Percentiles rank a stretch among this genome's conserved stretches.
Conservation (phyloP, 2,888 invertebrate species). For the Tromatobia lineatoria region DNA sequence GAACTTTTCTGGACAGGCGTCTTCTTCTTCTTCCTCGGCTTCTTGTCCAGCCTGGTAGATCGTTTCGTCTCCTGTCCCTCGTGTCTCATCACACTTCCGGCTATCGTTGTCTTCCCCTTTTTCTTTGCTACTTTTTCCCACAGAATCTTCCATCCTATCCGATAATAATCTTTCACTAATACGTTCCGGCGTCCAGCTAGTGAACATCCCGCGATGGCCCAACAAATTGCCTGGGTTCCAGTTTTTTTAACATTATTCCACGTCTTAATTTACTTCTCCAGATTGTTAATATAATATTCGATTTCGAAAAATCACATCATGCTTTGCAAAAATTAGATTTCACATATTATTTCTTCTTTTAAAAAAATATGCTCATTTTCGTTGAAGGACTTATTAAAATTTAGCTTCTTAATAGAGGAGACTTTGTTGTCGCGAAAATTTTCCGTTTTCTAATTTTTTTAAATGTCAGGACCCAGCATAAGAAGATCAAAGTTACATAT, state of each 20-base stretch:
- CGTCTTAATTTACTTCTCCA: slow-evolving; percentile 20
- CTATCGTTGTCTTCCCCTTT: slow-evolving; percentile 7
- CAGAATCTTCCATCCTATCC: slow-evolving; percentile 44
- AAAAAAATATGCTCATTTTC: no score
- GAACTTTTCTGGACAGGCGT: slow-evolving; percentile 59
- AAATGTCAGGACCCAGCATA: no score
- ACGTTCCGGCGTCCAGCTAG: slow-evolving; percentile 50
- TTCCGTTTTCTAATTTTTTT: no score
- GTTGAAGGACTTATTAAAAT: no score
- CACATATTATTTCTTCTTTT: no score
- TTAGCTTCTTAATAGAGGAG: no score
- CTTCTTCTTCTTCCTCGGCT: slow-evolving; percentile 45
- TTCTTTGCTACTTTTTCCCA: neutral
- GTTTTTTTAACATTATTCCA: slow-evolving; percentile 1
- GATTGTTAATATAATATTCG: slow-evolving; percentile 27
- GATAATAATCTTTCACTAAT: slow-evolving; percentile 68
- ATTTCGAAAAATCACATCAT: no score
- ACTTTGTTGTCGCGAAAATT: no score
- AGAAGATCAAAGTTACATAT: no score
- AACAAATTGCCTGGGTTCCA: slow-evolving; percentile 17
- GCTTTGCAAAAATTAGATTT: no score
- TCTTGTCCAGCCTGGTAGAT: neutral
- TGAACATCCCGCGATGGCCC: slow-evolving; percentile 18
- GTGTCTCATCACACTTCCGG: slow-evolving; percentile 37
- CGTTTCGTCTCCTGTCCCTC: slow-evolving; percentile 13